These are phyloP conservation scores for Ophioninae sp. DNA, from an alignment of 2,888 invertebrate species.

Conservation along the genomic window DNA sequence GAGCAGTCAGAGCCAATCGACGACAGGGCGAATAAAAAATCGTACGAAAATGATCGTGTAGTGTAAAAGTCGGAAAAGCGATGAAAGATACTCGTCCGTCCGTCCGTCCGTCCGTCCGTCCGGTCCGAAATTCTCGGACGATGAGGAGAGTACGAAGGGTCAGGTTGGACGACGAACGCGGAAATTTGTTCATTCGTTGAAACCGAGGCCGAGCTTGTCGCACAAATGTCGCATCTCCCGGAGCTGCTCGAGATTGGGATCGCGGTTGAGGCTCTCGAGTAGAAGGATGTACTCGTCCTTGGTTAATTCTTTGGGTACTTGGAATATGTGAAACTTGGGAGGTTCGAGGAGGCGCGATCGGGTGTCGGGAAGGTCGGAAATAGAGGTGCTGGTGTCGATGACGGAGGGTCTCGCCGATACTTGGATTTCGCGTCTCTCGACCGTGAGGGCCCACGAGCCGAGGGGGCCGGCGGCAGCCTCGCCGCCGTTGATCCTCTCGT, in stretches of 20 bases:
- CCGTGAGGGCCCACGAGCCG: constrained; percentile 58
- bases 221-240: constrained; percentile 67
- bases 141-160: background rate
- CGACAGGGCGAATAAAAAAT: background rate
- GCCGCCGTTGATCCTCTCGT: constrained; percentile 41
- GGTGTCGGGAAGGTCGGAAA: constrained; percentile 68
- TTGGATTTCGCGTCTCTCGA: constrained; percentile 70
- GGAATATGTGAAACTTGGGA: constrained; percentile 67
- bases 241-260: constrained; percentile 66
- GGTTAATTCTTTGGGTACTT: constrained; percentile 69
- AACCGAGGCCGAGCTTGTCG: constrained; percentile 66
- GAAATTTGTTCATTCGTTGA: constrained; percentile 50
- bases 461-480: background rate
- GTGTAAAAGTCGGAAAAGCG: background rate
- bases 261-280: constrained; percentile 68
- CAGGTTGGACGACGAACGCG: background rate
- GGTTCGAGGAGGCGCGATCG: background rate
- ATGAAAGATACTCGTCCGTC: background rate
- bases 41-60: background rate
- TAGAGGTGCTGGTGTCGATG: constrained; percentile 72
- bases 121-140: background rate
- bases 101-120: background rate
- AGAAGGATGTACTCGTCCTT: constrained; percentile 70
- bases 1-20: background rate
- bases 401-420: constrained; percentile 73